Percentiles rank a stretch among this genome's conserved stretches.
These are phyloP conservation scores for Drosophila tanythrix DNA, from an alignment of 2,888 invertebrate genomes.

Conservation along the genomic window DNA sequence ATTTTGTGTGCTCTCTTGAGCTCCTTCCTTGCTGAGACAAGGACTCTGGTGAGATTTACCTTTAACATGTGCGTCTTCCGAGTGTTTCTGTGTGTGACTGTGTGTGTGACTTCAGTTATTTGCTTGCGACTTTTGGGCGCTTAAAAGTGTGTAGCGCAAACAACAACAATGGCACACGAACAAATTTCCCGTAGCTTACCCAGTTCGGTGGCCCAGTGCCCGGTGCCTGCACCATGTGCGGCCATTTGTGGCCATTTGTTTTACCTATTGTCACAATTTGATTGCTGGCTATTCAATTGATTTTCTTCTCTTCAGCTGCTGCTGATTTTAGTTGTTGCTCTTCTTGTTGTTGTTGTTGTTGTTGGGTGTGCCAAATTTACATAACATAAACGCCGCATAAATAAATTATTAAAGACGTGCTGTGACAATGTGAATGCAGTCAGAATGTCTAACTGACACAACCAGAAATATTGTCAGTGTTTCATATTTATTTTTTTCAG, in stretches of 20 bases:
- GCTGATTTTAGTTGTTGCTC: constrained; percentile 34
- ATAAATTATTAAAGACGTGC: constrained; percentile 80
- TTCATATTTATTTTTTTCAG: constrained; percentile 9
- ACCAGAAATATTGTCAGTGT: not conserved
- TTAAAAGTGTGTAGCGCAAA: constrained; percentile 39
- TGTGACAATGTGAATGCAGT: constrained; percentile 50
- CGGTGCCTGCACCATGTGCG: constrained; percentile 36
- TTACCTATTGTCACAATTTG: constrained; percentile 51
- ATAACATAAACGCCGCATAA: constrained; percentile 81
- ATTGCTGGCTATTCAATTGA: constrained; percentile 73
- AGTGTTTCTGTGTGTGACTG: constrained; percentile 14
- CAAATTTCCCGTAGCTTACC: constrained; percentile 25
- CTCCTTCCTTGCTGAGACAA: not conserved
- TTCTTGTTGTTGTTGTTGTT: constrained; percentile 28
- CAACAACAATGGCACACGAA: constrained; percentile 10
- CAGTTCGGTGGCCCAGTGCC: constrained; percentile 15
- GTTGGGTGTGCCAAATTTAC: constrained; percentile 70
- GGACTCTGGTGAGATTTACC: constrained; percentile 12
- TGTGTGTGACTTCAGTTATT: constrained; percentile 37
- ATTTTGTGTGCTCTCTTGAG: not conserved
- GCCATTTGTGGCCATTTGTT: constrained; percentile 45
- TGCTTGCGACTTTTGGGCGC: constrained; percentile 55
- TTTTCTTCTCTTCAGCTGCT: constrained; percentile 47
- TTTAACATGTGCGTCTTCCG: constrained; percentile 7
- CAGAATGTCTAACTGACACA: constrained; percentile 24